Evolutionary conservation across 2,113 vertebrate genomes (phyloP), one percentile per base, ranked within the genome.

Genomic region (Alligator sinensis): DNA sequence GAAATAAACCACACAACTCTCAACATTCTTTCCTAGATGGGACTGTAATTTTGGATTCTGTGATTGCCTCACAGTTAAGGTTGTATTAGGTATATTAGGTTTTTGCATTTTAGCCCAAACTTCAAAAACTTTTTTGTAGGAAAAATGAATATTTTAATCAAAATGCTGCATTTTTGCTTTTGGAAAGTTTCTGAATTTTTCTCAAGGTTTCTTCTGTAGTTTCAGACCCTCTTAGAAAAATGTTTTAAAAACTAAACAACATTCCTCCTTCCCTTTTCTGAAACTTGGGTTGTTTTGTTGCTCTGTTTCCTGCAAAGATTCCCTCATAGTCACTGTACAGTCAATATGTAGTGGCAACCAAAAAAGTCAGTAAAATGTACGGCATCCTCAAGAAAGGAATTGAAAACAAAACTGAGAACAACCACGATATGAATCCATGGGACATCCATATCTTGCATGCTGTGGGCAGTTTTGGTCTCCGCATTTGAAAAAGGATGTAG

Each of bases 101-200:
- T 87, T 91, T 87, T 87, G 68, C 9, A 2, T 81, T 92, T 75
- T 81, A 28, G 47, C 47, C 63, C 74, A 10, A 58, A 84, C 22
- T 79, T 15, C 30, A 61, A 61, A 72, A 72, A 18, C 11, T 21
- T 72, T 72, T 72, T 3, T 74, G 90, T 92, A 87, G 61, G 0
- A n/a, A 94, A 91, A 97, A 82, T 30, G 62, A 93, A 77, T 64
- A 12, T 72, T 72, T 72, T 72, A 72, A 72, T 72, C 18, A 11
- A 38, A 38, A 18, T 34, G 11, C 8, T 72, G 5, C 38, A 72
- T 11, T 72, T n/a, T 38, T 34, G 38, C 38, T 34, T 38, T 38
- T 72, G 18, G 34, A 30, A 72, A 38, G 34, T 38, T 24, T 34
- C 68, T 24, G 68, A 72, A 14, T 11, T 62, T 72, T 72, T 9